Base-by-base conservation (phyloP, 1,140 invertebrate species). In the Drosophila simulans region DNA sequence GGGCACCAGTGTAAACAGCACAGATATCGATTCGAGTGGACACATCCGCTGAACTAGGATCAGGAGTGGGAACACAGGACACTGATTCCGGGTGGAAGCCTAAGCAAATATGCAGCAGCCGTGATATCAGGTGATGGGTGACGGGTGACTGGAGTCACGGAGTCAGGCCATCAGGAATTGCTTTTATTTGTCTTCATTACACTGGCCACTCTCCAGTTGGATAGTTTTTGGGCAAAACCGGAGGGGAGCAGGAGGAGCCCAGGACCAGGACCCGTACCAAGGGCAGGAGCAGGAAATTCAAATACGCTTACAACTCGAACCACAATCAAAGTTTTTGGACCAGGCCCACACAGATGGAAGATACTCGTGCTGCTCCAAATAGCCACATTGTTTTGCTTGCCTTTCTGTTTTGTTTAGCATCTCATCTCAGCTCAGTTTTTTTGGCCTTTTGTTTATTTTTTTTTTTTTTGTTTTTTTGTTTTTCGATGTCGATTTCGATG, bases 141-240 rank as follows among this genome's bases (percentile, higher is more conserved):
- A 10, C 11, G 17, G 52, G 39, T 25, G 15, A n/a, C 20, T 2
- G 43, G 35, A 48, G 53, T 49, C 40, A 49, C 53, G 42, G 49
- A 56, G 64, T 62, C 39, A 55, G 45, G 25, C 63, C 75, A 70
- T 80, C 76, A 72, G 72, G 62, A 84, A 80, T 69, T 73, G 73
- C 51, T 68, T 69, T 63, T 73, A 77, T 84, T 86, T 84, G 73
- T 74, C 62, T 81, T 86, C 55, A 81, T 86, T 84, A 77, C 63
- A 65, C 49, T 57, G 54, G 13, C 46, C 46, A 27, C 46, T 31
- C 15, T 27, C 2, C 25, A 25, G 48, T 5, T 48, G 22, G 13
- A 31, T 51, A 34, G 27, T 42, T 53, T 35, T 31, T 12, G 13
- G 46, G 25, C 12, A 25, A 35, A 5, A 25, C 27, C 17, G 13